Conservation (phyloP, 2,888 invertebrate genomes). For the Adela reaumurella region DNA sequence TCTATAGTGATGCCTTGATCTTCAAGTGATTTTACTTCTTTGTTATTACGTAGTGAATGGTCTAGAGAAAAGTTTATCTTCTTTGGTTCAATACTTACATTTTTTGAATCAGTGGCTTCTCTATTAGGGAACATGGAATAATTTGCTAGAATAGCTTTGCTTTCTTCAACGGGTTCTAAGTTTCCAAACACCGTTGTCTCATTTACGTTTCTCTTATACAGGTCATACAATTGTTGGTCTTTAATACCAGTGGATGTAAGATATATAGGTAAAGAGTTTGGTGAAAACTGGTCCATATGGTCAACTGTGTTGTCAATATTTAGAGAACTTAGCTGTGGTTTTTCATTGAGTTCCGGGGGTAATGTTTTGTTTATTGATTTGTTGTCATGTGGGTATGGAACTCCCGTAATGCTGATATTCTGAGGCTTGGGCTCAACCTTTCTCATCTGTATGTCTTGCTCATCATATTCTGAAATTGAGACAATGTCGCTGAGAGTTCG, state of each 20-base stretch:
- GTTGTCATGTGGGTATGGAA: conserved; percentile 19
- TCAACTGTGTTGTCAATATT: conserved; percentile 28
- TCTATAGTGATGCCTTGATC: conserved; percentile 50
- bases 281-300: conserved; percentile 29
- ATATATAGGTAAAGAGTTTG: conserved; percentile 39
- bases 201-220: conserved; percentile 40
- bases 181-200: conserved; percentile 40
- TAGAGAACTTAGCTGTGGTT: conserved; percentile 35
- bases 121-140: conserved; percentile 49
- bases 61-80: conserved; percentile 44
- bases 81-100: conserved; percentile 40
- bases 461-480: conserved; percentile 70
- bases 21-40: conserved; percentile 48
- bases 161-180: conserved; percentile 19
- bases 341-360: conserved; percentile 28
- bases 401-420: conserved; percentile 23
- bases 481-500: conserved; percentile 69
- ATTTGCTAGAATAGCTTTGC: conserved; percentile 28
- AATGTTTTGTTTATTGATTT: conserved; percentile 31
- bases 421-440: conserved; percentile 38
- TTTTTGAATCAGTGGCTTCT: conserved; percentile 33
- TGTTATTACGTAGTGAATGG: conserved; percentile 27
- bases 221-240: conserved; percentile 18
- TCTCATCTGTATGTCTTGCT: conserved; percentile 58
- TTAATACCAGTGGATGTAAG: conserved; percentile 40